Base-by-base conservation (phyloP, 2,113 vertebrate genomes). In the Indicator indicator region DNA sequence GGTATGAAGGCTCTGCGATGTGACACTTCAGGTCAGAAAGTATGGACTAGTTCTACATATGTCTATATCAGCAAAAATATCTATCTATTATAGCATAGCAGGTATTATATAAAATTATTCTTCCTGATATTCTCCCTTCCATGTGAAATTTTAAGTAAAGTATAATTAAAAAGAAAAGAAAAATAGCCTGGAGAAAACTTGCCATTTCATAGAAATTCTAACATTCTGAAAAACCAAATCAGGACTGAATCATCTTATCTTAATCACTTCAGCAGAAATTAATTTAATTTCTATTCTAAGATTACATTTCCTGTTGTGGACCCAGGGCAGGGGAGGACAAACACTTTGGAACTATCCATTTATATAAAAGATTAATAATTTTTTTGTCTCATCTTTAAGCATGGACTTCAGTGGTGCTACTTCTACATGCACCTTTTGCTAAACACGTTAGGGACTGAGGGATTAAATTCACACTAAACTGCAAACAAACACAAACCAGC, bases 401-500 rank as follows among this genome's bases (percentile, higher is more conserved):
- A 70, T 13, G 15, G 44, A 58, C 33, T 77, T 91, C 40, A 71
- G 17, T 33, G 46, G 58, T n/a, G 44, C 50, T 80, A 58, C 28
- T 84, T 50, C 67, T 73, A 15, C 8, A 4, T 16, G 19, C 0
- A 2, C 48, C 59, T 84, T 88, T 56, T 79, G 67, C 48, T 78
- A 88, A 38, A 59, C 77, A 11, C 13, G 33, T 42, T 42, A 77
- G 95, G 72, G 70, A 84, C 9, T 48, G 52, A 84, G 69, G 27
- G 83, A 94, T 71, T 83, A 94, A 97, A 97, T 82, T 94, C 91
- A 90, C 90, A 90, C 70, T 56, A 75, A 94, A 83, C 50, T 64
- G 88, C 86, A 94, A 88, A 89, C 75, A 92, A 93, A 96, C 81
- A 94, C 10, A 38, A 76, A 59, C 21, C 36, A 56, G 74, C 62